Evolutionary conservation across 2,888 invertebrate species (phyloP).

Genomic region (Acleris cristana): DNA sequence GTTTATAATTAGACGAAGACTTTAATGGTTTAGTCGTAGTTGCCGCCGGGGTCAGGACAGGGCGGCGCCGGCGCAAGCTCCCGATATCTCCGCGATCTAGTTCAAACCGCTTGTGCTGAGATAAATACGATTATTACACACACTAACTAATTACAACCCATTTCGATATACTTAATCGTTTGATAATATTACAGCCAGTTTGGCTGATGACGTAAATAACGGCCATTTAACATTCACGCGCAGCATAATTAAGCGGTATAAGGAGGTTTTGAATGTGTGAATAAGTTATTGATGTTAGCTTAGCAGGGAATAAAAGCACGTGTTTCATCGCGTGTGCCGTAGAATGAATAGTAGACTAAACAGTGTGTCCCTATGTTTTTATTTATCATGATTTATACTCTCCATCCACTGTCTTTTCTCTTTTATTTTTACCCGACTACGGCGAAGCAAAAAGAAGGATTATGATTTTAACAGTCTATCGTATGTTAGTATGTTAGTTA

Average conservation of each 20-base stretch:
- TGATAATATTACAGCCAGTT: slow-evolving; percentile 21
- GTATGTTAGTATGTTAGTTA: too few species aligned
- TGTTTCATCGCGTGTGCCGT: too few species aligned
- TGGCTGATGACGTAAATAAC: slow-evolving; percentile 27
- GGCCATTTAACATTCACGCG: slow-evolving; percentile 24
- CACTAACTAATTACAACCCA: slow-evolving; percentile 27
- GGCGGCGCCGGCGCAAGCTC: slow-evolving; percentile 19
- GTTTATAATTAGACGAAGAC: too few species aligned
- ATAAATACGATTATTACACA: slow-evolving; percentile 17
- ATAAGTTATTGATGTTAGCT: slow-evolving; percentile 14
- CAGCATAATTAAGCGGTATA: slow-evolving; percentile 27
- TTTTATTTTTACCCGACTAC: not conserved
- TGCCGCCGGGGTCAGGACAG: slow-evolving; percentile 29
- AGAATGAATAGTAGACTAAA: too few species aligned
- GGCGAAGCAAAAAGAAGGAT: too few species aligned
- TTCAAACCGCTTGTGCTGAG: slow-evolving; percentile 20
- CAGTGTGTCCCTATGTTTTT: not conserved
- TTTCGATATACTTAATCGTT: slow-evolving; percentile 25
- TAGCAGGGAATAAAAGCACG: slow-evolving; percentile 6
- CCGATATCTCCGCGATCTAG: slow-evolving; percentile 24
- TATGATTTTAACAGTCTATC: too few species aligned
- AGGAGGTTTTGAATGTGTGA: slow-evolving; percentile 16
- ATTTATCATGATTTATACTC: not conserved
- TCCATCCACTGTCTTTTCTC: not conserved
- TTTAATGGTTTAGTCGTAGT: slow-evolving; percentile 9